A percentile compares a stretch with the other conserved stretches of the same genome.
Evolutionary conservation across 2,888 invertebrate genomes (phyloP).

Genomic region (Andrena haemorrhoa): DNA sequence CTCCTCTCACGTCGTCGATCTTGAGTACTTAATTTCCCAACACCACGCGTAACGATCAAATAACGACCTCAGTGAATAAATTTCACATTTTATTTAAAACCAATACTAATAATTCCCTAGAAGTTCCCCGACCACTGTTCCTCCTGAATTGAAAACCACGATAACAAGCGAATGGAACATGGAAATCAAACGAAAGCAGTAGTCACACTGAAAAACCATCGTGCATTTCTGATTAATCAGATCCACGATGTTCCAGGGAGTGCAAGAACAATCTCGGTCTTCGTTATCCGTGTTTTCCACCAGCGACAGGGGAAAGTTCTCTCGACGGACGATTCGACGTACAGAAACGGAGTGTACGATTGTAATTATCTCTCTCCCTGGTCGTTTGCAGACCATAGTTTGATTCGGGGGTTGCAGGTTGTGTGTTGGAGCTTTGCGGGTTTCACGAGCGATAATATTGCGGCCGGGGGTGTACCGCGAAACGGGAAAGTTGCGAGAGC

Average conservation of each 20-base stretch:
- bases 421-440: neutral
- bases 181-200: neutral
- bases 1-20: too few relatives aligned
- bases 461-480: neutral
- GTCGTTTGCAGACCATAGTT: neutral
- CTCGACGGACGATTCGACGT: neutral
- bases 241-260: neutral
- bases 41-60: too few relatives aligned
- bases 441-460: slow-evolving; percentile 23
- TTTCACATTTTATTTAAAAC: too few relatives aligned
- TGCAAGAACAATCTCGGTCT: neutral
- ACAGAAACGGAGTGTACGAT: neutral
- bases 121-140: too few relatives aligned
- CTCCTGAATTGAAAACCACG: neutral
- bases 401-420: neutral
- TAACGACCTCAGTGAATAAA: too few relatives aligned
- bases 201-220: neutral
- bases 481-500: slow-evolving; percentile 4
- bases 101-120: too few relatives aligned
- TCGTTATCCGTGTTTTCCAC: neutral
- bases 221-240: neutral
- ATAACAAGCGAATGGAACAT: neutral
- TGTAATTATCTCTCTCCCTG: slow-evolving; percentile 7
- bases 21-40: too few relatives aligned
- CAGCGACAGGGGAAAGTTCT: neutral